A percentile compares a stretch with the other conserved stretches of the same genome.
These are phyloP conservation scores for Drosophila meridionalis DNA, from an alignment of 2,888 invertebrate species.

Conservation along the genomic window DNA sequence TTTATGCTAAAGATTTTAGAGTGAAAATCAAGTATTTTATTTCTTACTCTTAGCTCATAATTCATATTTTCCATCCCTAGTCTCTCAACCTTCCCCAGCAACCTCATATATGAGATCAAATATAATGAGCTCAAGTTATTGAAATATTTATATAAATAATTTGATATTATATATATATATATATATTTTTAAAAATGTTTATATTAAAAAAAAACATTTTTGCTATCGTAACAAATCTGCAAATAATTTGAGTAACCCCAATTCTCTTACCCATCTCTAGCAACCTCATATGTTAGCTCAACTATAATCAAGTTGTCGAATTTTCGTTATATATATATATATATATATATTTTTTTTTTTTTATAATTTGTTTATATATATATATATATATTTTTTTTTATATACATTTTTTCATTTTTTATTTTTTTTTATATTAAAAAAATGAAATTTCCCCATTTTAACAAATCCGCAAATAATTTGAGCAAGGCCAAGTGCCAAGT, in stretches of 20 bases:
- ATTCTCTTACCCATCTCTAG: background rate
- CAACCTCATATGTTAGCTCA: background rate
- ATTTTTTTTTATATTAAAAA: background rate
- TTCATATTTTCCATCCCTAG: background rate
- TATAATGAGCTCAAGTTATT: too few species aligned
- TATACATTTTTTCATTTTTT: background rate
- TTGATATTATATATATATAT: too few species aligned
- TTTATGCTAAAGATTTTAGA: background rate
- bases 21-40: background rate
- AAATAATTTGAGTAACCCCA: too few species aligned
- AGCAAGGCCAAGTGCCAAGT: conserved; percentile 32
- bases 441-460: conserved; percentile 50
- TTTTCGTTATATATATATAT: too few species aligned
- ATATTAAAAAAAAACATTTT: too few species aligned
- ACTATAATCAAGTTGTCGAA: too few species aligned
- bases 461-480: conserved; percentile 80
- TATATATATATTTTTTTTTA: background rate
- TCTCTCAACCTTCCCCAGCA: background rate
- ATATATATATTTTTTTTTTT: background rate
- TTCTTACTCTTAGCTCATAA: background rate
- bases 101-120: background rate
- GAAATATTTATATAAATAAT: too few species aligned
- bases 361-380: background rate
- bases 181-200: too few species aligned
- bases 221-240: too few species aligned